These are phyloP conservation scores for Heterodera schachtii DNA, from an alignment of 1,140 invertebrate genomes.

Conservation along the genomic window DNA sequence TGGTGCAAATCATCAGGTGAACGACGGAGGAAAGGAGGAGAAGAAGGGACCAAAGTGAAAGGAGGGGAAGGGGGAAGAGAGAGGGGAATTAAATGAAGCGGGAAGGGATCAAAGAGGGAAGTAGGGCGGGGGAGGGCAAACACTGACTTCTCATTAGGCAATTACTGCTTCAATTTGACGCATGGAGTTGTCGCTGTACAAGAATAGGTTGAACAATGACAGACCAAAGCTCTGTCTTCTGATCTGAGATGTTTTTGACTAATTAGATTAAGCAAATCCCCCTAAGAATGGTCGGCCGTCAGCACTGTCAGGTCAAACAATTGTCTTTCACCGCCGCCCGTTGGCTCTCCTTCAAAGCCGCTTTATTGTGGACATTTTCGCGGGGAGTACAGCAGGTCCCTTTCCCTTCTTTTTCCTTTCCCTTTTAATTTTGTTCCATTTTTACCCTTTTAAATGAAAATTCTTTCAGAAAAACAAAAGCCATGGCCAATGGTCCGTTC, in stretches of 20 bases:
- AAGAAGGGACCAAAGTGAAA: not conserved
- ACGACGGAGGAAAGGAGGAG: conserved; percentile 36
- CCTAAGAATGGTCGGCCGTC: conserved; percentile 60
- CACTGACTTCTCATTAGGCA: too few relatives aligned
- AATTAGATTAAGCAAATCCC: too few relatives aligned
- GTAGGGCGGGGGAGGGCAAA: too few relatives aligned
- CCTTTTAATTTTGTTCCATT: not conserved
- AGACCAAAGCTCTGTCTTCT: too few relatives aligned
- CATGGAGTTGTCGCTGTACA: too few relatives aligned
- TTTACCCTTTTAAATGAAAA: too few relatives aligned
- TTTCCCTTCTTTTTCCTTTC: not conserved
- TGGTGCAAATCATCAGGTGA: conserved; percentile 60
- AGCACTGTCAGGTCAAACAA: conserved; percentile 60
- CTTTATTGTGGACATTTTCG: conserved; percentile 51
- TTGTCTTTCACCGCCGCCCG: conserved; percentile 60
- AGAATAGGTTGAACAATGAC: too few relatives aligned
- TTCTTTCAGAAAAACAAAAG: conserved; percentile 18
- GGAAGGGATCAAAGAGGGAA: not conserved
- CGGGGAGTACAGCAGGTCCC: conserved; percentile 50
- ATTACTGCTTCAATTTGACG: too few relatives aligned
- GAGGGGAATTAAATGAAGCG: not conserved
- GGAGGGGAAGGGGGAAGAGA: conserved; percentile 44
- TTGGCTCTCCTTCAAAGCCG: conserved; percentile 61
- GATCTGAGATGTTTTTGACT: too few relatives aligned
- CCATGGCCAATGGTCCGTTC: conserved; percentile 28